phyloP scores from a whole-genome alignment of 2,888 invertebrate genomes.

The Stenotaenia linearis region DNA sequence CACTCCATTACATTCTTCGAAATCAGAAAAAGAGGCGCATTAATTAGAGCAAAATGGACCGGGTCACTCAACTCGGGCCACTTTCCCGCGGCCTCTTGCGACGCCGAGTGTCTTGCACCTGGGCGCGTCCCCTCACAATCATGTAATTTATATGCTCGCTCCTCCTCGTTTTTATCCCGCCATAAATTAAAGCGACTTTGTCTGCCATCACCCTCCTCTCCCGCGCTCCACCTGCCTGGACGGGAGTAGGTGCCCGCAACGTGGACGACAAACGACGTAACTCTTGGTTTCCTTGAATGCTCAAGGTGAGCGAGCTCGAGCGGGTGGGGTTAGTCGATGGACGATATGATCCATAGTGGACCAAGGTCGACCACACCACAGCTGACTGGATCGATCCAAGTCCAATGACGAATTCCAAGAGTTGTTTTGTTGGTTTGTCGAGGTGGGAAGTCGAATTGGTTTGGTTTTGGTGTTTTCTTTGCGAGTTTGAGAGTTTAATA shows the following conservation, averaged over 20 bases:
- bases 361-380: background rate
- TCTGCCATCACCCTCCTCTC: background rate
- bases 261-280: background rate
- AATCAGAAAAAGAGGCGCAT: background rate
- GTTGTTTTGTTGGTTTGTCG: background rate
- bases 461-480: no score
- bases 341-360: background rate
- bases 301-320: background rate
- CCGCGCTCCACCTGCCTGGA: background rate
- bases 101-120: constrained; percentile 19
- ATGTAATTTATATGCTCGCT: constrained; percentile 19
- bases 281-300: background rate
- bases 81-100: constrained; percentile 13
- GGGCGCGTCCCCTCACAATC: constrained; percentile 13
- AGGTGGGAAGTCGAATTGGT: no score
- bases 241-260: background rate
- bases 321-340: background rate
- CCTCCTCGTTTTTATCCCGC: constrained; percentile 19
- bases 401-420: background rate
- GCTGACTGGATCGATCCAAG: background rate
- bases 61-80: constrained; percentile 6
- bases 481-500: no score
- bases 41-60: constrained; percentile 9
- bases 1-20: no score
- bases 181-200: constrained; percentile 13